Conservation (phyloP, 2,797 vertebrate genomes). For the Catharus ustulatus region DNA sequence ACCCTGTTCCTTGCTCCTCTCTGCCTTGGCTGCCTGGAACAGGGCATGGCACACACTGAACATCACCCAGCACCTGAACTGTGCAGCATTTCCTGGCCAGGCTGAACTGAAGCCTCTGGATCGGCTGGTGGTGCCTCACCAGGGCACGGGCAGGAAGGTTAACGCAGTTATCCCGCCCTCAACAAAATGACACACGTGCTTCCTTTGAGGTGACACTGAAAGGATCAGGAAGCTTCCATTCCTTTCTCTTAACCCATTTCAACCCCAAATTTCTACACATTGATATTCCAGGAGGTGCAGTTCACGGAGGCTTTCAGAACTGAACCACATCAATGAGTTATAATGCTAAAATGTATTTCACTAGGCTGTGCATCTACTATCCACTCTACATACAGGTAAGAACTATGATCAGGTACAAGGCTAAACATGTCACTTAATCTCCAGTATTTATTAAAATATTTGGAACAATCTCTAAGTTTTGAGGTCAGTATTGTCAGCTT, state of each 20-base stretch:
- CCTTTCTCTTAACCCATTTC: not conserved
- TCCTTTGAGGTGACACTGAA: not conserved
- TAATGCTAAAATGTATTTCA: not conserved
- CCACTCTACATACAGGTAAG: no score
- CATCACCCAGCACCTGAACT: not conserved
- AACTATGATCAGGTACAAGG: not conserved
- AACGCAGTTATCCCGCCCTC: not conserved
- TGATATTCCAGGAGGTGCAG: not conserved
- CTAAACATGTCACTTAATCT: not conserved
- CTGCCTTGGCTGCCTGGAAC: not conserved
- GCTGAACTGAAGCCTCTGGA: not conserved
- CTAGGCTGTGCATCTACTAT: not conserved
- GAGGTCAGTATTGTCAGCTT: not conserved
- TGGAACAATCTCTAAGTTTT: not conserved
- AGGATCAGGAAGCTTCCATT: not conserved
- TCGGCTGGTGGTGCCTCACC: not conserved
- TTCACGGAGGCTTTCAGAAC: not conserved
- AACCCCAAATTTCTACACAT: not conserved
- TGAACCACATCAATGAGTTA: not conserved
- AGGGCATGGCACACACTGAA: fast-evolving
- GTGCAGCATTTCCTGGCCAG: not conserved
- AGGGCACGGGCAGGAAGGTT: not conserved
- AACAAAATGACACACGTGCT: not conserved
- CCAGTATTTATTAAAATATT: not conserved
- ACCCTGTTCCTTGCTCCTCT: no score